A percentile compares a stretch with the other conserved stretches of the same genome.
Evolutionary conservation across 2,113 vertebrate species (phyloP).

Genomic region (Neolamprologus devosi): DNA sequence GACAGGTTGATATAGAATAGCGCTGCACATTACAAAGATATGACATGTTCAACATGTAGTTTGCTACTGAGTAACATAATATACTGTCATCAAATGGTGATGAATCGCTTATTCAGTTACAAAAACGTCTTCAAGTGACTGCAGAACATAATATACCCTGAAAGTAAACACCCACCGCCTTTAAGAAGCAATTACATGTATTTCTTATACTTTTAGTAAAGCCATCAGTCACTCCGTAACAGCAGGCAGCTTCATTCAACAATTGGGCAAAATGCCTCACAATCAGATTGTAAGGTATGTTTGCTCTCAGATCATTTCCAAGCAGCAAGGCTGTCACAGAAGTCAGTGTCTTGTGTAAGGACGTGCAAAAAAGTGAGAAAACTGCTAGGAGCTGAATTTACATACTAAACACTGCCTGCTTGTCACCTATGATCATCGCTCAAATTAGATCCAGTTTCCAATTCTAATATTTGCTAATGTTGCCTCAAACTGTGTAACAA

Average conservation of each 20-base stretch:
- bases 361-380: not conserved
- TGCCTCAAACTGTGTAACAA: not conserved
- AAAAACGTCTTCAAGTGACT: not conserved
- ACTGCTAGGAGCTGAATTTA: accelerated
- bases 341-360: not conserved
- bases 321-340: not conserved
- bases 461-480: not conserved
- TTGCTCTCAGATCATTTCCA: not conserved
- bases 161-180: not conserved
- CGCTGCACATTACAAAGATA: not conserved
- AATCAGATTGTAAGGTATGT: not conserved
- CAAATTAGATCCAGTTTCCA: not conserved
- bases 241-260: not conserved
- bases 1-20: accelerated
- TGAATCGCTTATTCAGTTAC: accelerated
- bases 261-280: not conserved
- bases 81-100: not conserved
- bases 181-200: not conserved
- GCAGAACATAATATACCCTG: not conserved
- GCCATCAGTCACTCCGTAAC: not conserved
- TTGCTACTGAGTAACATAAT: not conserved
- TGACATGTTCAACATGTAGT: not conserved
- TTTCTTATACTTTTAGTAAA: not conserved
- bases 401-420: not conserved
- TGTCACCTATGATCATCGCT: accelerated